phyloP scores from a whole-genome alignment of 2,113 vertebrate genomes.

The Rattus norvegicus region DNA sequence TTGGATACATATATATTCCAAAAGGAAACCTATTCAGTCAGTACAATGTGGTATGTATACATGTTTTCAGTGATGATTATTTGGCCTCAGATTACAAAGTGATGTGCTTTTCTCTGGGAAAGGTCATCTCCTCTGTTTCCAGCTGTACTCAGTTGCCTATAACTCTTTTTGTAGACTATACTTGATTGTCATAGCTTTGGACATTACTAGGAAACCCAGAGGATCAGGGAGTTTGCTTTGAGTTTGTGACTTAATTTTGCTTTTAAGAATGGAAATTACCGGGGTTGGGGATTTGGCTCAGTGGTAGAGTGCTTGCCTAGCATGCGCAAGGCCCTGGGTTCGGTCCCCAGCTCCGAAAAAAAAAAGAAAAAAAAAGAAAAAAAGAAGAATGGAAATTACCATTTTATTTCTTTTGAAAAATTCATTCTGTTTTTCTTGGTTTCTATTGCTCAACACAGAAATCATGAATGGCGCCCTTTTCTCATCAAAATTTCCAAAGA shows the following conservation, averaged over 20 bases:
- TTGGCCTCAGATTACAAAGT: neutral
- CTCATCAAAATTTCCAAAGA: neutral
- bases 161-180: neutral
- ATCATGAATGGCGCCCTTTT: neutral
- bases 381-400: neutral
- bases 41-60: neutral
- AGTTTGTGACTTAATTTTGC: neutral
- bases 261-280: neutral
- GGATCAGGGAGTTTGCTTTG: no score
- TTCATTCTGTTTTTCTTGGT: conserved; percentile 4
- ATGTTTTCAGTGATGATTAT: neutral
- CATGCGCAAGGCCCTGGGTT: no score
- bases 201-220: neutral
- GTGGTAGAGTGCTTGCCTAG: no score
- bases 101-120: neutral
- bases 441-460: neutral
- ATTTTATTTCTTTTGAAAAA: neutral
- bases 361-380: no score
- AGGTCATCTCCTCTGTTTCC: neutral
- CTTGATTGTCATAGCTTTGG: neutral
- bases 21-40: neutral
- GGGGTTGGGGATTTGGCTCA: no score
- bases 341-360: no score
- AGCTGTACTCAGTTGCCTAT: no score
- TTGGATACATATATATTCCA: neutral